These are phyloP conservation scores for Malacoraja senta DNA, from an alignment of 2,797 vertebrate species.

Conservation along the genomic window DNA sequence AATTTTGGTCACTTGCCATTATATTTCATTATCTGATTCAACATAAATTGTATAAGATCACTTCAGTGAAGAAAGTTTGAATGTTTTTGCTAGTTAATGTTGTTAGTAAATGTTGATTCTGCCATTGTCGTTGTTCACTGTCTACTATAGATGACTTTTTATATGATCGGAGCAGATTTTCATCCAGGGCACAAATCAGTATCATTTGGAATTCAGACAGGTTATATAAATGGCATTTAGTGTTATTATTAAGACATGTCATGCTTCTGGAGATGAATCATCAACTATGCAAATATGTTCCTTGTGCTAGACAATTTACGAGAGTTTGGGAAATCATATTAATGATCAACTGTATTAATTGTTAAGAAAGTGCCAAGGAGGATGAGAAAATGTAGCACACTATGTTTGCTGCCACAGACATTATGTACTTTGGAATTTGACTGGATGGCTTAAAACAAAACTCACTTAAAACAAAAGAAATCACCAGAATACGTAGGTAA, in stretches of 20 bases:
- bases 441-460: background rate
- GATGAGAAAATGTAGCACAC: background rate
- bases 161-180: background rate
- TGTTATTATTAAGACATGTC: background rate
- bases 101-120: too few species aligned
- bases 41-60: too few species aligned
- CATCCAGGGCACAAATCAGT: background rate
- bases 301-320: background rate
- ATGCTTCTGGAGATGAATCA: background rate
- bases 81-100: too few species aligned
- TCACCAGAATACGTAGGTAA: background rate
- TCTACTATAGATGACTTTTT: background rate
- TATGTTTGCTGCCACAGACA: background rate
- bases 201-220: too few species aligned
- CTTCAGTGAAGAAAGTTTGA: too few species aligned
- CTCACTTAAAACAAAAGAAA: background rate
- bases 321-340: background rate
- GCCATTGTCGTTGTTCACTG: background rate
- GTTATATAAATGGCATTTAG: background rate
- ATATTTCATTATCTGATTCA: too few species aligned
- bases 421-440: background rate
- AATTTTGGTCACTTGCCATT: too few species aligned
- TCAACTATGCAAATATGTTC: background rate
- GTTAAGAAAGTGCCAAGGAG: background rate
- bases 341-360: background rate